phyloP scores from a whole-genome alignment of 2,797 vertebrate species.

The Coracias cyanogaster region DNA sequence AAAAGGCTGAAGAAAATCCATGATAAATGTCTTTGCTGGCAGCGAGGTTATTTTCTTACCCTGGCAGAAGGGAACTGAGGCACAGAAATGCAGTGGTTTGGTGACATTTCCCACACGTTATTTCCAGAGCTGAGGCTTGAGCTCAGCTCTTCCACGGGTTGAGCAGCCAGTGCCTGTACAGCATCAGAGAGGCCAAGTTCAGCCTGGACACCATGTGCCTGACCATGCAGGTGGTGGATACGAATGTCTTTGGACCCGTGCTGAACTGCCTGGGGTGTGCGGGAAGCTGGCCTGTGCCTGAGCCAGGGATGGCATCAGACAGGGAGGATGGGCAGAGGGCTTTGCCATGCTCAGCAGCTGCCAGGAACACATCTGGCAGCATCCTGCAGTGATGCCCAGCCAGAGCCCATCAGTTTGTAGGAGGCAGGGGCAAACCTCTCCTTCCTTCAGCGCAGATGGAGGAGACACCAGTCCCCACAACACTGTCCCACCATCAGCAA shows the following conservation, averaged over 20 bases:
- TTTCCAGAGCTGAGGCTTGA: not conserved
- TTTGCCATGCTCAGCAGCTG: rapidly evolving
- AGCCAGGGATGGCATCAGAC: not conserved
- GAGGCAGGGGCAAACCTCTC: not conserved
- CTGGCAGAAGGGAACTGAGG: not conserved
- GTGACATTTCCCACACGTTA: rapidly evolving
- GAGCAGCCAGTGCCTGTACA: not conserved
- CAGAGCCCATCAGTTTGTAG: rapidly evolving
- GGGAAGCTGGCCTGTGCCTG: rapidly evolving
- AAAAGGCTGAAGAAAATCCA: not conserved
- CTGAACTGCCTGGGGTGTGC: not conserved
- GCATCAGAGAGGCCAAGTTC: not conserved
- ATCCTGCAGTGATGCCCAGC: not conserved
- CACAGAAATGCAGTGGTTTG: not conserved
- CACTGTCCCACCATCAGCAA: rapidly evolving
- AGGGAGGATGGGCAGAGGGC: not conserved
- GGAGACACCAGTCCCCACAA: rapidly evolving
- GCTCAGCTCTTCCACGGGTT: not conserved
- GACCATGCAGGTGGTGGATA: not conserved
- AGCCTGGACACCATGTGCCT: rapidly evolving
- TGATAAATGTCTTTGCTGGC: not conserved
- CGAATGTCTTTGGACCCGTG: rapidly evolving
- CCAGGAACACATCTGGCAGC: not conserved
- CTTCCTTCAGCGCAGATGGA: rapidly evolving
- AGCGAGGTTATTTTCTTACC: not conserved